Percentiles rank a stretch among this genome's conserved stretches.
Conservation (phyloP, 2,888 invertebrate genomes). For the Anoplius nigerrimus region DNA sequence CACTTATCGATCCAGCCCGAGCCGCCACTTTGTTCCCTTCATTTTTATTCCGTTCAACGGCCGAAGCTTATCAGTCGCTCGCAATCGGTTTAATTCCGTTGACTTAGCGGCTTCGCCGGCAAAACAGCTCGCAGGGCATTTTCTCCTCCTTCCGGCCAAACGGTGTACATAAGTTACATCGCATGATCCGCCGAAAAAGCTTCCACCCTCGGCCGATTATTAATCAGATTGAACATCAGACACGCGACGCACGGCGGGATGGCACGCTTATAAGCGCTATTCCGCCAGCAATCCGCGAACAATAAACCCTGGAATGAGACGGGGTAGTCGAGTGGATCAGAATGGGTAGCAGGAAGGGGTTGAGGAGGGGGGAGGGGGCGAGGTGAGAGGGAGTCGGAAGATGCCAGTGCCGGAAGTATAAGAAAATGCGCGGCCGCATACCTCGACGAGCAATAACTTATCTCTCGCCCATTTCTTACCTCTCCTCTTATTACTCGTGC, state of each 20-base stretch:
- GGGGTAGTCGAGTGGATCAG: no score
- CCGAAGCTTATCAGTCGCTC: no score
- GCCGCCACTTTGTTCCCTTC: no score
- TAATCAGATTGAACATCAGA: background rate
- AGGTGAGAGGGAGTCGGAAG: conserved; percentile 5
- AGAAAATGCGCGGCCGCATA: conserved; percentile 40
- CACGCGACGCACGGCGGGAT: background rate
- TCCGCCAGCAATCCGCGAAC: background rate
- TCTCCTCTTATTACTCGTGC: conserved; percentile 36
- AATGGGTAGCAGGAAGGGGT: background rate
- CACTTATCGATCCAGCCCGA: no score
- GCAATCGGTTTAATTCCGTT: no score
- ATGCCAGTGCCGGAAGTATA: conserved; percentile 12
- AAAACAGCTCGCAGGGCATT: no score
- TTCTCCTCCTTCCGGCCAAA: no score
- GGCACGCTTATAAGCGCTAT: background rate
- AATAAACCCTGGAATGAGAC: background rate
- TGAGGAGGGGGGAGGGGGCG: background rate
- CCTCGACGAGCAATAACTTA: conserved; percentile 49
- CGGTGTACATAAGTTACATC: no score
- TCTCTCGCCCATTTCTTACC: conserved; percentile 40
- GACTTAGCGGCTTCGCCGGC: no score
- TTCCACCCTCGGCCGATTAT: background rate
- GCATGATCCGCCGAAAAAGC: no score
- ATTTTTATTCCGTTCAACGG: no score